phyloP scores from a whole-genome alignment of 1,140 invertebrate genomes.

The Caenorhabditis inopinata region DNA sequence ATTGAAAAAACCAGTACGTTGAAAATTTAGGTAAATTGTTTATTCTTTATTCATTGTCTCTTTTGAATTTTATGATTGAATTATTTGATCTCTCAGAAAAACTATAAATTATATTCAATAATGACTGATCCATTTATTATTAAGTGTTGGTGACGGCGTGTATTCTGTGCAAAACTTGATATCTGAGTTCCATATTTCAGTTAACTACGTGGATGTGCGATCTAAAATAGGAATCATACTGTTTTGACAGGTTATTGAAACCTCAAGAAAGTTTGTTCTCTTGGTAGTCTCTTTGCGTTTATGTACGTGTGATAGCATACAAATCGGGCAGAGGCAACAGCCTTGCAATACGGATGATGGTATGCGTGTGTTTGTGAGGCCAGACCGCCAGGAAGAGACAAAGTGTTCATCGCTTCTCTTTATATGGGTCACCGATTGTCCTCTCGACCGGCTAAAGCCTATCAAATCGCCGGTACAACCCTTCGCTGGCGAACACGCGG shows the following conservation, averaged over 20 bases:
- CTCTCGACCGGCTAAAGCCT: constrained; percentile 23
- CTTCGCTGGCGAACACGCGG: not conserved
- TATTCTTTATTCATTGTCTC: too few relatives aligned
- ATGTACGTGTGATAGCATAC: constrained; percentile 17
- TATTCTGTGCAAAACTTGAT: too few relatives aligned
- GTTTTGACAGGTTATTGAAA: constrained; percentile 12
- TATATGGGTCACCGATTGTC: constrained; percentile 33
- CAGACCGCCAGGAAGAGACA: constrained; percentile 21
- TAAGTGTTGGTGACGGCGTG: too few relatives aligned
- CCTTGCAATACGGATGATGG: not conserved
- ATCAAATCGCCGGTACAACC: constrained; percentile 23
- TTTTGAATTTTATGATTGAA: too few relatives aligned
- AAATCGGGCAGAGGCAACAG: constrained; percentile 9
- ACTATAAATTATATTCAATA: too few relatives aligned
- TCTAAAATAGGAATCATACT: constrained; percentile 12
- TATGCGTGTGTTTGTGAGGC: not conserved
- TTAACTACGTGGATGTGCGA: not conserved
- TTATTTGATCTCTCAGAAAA: too few relatives aligned
- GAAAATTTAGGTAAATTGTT: too few relatives aligned
- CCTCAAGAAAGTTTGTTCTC: constrained; percentile 3
- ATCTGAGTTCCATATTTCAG: too few relatives aligned
- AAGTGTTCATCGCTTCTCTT: constrained; percentile 20
- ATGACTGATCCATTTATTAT: too few relatives aligned
- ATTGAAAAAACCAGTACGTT: too few relatives aligned
- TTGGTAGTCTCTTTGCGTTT: not conserved